Conservation (phyloP, 2,797 vertebrate genomes). For the Steatocranus sp. region DNA sequence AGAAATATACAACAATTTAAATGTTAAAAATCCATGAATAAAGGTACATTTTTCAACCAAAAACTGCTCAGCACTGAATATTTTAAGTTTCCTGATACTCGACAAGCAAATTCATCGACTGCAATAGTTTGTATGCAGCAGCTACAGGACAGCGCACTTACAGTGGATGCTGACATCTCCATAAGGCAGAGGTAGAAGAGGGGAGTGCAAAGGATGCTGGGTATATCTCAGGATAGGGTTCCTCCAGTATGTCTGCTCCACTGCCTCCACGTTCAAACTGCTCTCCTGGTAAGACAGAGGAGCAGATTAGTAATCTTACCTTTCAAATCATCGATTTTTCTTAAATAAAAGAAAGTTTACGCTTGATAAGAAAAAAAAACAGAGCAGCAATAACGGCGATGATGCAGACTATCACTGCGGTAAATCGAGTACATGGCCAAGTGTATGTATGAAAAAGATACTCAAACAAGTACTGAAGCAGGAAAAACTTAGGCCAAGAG, state of each 20-base stretch:
- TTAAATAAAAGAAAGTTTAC: not conserved
- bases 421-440: not conserved
- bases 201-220: slow-evolving; percentile 91
- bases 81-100: not conserved
- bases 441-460: not conserved
- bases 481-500: not conserved
- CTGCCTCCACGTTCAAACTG: slow-evolving; percentile 87
- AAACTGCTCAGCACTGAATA: not conserved
- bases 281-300: slow-evolving; percentile 77
- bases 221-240: slow-evolving; percentile 93
- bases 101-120: not conserved
- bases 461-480: not conserved
- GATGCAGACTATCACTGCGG: not conserved
- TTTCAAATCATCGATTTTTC: not conserved
- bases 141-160: slow-evolving; percentile 62
- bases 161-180: slow-evolving; percentile 84
- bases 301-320: not conserved
- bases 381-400: not conserved
- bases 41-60: not conserved
- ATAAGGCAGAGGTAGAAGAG: slow-evolving; percentile 86
- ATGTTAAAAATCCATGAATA: not conserved
- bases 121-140: not conserved
- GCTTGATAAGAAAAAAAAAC: not conserved
- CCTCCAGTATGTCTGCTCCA: slow-evolving; percentile 90
- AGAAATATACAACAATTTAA: not conserved